Conservation (phyloP, 2,113 vertebrate genomes). For the Pterocles gutturalis region DNA sequence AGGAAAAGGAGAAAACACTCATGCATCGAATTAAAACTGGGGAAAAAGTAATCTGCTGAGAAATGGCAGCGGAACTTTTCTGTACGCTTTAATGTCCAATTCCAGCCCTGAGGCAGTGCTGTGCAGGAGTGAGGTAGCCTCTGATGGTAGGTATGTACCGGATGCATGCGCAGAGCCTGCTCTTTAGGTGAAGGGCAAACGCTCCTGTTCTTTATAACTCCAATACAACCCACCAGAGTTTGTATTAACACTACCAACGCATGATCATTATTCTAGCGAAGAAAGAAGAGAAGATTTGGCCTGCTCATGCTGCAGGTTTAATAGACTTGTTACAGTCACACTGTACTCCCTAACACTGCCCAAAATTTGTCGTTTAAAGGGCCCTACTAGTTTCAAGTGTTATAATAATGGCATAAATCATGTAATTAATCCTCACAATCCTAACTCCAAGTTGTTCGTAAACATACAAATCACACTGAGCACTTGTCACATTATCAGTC, state of each 20-base stretch:
- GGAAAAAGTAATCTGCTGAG: neutral
- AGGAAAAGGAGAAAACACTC: neutral
- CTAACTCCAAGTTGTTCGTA: neutral
- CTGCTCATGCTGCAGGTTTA: neutral
- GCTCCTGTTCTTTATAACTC: fast-evolving
- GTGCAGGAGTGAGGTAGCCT: neutral
- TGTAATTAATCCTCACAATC: neutral
- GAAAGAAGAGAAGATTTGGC: neutral
- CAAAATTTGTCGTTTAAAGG: neutral
- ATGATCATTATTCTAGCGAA: fast-evolving
- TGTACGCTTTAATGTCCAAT: fast-evolving
- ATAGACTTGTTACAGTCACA: neutral
- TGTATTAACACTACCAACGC: no score
- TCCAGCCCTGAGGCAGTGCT: fast-evolving
- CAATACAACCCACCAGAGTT: neutral
- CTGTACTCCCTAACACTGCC: neutral
- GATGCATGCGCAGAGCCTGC: fast-evolving
- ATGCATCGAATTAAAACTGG: neutral
- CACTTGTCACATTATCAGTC: neutral
- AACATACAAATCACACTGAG: neutral
- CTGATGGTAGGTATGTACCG: fast-evolving
- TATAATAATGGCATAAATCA: neutral
- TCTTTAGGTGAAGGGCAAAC: neutral
- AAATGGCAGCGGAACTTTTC: neutral
- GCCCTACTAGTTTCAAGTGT: neutral